Percentiles rank a stretch among this genome's conserved stretches.
These are phyloP conservation scores for Phortica okadai DNA, from an alignment of 2,888 invertebrate species.

Conservation along the genomic window DNA sequence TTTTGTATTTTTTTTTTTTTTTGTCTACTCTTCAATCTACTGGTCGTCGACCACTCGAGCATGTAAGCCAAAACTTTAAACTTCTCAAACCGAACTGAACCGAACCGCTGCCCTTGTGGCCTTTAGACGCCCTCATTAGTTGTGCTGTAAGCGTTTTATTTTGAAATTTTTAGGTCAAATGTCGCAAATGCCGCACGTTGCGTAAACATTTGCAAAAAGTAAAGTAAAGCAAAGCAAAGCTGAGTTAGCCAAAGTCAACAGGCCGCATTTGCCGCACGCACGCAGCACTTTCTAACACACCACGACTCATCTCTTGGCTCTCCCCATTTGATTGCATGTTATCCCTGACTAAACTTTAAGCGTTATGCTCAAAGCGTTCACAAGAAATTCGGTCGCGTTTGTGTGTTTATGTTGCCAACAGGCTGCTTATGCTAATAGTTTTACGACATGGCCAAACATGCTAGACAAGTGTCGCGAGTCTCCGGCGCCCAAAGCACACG, in stretches of 20 bases:
- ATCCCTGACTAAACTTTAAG: background rate
- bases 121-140: slow-evolving; percentile 9
- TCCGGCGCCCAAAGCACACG: background rate
- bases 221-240: background rate
- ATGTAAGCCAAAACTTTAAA: background rate
- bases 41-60: too few relatives aligned
- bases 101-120: background rate
- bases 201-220: background rate
- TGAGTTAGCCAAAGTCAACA: slow-evolving; percentile 14
- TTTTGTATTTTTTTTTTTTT: background rate
- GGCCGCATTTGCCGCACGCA: background rate
- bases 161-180: slow-evolving; percentile 64
- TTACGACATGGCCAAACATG: background rate
- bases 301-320: background rate
- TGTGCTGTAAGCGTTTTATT: slow-evolving; percentile 5
- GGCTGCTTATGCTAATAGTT: slow-evolving; percentile 30
- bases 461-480: background rate
- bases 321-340: background rate
- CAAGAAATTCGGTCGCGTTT: background rate
- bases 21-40: background rate
- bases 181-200: slow-evolving; percentile 50
- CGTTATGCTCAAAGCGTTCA: background rate
- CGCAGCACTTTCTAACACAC: background rate
- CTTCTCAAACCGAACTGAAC: background rate
- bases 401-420: slow-evolving; percentile 25